Base-by-base conservation (phyloP, 2,797 vertebrate genomes). In the Phrynocephalus vlangalii region DNA sequence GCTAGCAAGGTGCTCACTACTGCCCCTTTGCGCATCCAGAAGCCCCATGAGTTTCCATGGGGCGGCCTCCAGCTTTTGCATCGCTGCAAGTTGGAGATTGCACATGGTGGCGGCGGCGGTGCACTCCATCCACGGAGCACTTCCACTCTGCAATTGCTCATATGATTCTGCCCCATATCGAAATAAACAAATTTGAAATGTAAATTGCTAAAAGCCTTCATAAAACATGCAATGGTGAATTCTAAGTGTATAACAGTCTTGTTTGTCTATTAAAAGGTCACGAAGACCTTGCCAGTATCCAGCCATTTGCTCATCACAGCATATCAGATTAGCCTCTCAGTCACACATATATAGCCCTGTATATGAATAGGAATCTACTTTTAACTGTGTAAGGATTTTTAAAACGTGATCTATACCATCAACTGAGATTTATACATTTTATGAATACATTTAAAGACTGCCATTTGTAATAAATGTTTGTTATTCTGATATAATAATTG, bases 361-460 rank as follows among this genome's bases (percentile, higher is more conserved):
- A 77, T 52, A 78, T 78, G 83, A 13, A 15, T 50, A 2, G 85
- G 30, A 38, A 79, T 11, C 79, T 63, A 66, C 84, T 78, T 88
- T n/a, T 79, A 52, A 50, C 22, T 10, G 52, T 63, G 11, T 50
- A 33, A 78, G 16, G 16, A 70, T 52, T 83, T 63, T 33, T n/a
- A 79, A 24, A 78, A 24, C 56, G 15, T 63, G 33, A n/a, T 71
- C 44, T 79, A 79, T 72, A 72, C 56, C 33, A 30, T 44, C 13
- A 84, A 79, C 68, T 44, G 38, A 83, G 63, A 88, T 10, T 50
- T 48, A 10, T 50, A 84, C 48, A 20, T 83, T 72, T 79, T 84
- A 79, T 48, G 66, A 48, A 79, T 84, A 67, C 3, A 10, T 84
- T 84, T 44, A 71, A 71, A 77, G 60, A 26, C 0, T 56, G 13